These are phyloP conservation scores for Pampus argenteus DNA, from an alignment of 2,797 vertebrate genomes.

Conservation along the genomic window DNA sequence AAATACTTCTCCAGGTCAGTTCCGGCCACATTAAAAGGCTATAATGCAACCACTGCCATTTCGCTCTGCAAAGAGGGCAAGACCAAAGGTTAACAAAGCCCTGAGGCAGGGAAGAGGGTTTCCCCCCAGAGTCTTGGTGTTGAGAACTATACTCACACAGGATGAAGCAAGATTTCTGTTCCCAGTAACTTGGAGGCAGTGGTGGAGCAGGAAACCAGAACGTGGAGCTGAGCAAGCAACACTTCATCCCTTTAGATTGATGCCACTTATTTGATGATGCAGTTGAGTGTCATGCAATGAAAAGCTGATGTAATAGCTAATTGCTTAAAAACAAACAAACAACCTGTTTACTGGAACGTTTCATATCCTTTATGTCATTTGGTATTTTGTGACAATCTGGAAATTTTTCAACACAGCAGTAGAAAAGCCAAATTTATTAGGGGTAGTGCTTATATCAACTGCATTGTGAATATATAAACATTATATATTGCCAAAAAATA, in stretches of 20 bases:
- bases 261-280: not conserved
- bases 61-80: slow-evolving; percentile 21
- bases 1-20: slow-evolving; percentile 34
- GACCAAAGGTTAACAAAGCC: slow-evolving; percentile 46
- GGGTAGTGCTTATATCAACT: not conserved
- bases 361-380: not conserved
- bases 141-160: not conserved
- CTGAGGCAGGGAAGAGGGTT: slow-evolving; percentile 10
- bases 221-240: not conserved
- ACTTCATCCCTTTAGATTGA: not conserved
- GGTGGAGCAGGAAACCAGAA: not conserved
- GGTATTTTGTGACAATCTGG: too few species aligned
- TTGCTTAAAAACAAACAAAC: not conserved
- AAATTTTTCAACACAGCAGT: too few species aligned
- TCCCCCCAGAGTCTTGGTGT: not conserved
- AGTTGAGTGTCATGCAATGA: slow-evolving; percentile 4
- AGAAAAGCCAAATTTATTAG: too few species aligned
- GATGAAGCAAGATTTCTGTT: slow-evolving; percentile 16
- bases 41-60: slow-evolving; percentile 23
- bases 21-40: slow-evolving; percentile 10
- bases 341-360: not conserved
- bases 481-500: not conserved
- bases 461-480: not conserved
- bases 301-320: not conserved
- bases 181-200: not conserved